Percentiles rank a stretch among this genome's conserved stretches.
Conservation (phyloP, 2,797 vertebrate genomes). For the Esox lucius region DNA sequence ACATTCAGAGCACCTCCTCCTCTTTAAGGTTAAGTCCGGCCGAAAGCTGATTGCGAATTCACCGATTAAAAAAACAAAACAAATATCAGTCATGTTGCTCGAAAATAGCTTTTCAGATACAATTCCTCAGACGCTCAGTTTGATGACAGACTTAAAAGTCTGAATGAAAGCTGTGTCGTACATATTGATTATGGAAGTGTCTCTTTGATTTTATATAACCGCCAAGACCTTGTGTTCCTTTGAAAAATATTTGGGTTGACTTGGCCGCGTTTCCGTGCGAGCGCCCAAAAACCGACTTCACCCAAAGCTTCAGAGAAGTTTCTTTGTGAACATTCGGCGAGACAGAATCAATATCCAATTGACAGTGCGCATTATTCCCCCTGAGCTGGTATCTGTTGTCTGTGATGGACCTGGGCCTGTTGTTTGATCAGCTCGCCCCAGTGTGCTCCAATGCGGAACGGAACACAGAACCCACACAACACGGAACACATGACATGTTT, state of each 20-base stretch:
- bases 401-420: conserved; percentile 15
- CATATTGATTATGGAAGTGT: conserved; percentile 33
- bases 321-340: conserved; percentile 44
- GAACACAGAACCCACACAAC: conserved; percentile 15
- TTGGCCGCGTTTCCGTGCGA: conserved; percentile 58
- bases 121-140: conserved; percentile 24
- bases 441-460: conserved; percentile 21
- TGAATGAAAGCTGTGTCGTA: conserved; percentile 50
- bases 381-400: conserved; percentile 34
- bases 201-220: conserved; percentile 54
- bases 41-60: conserved; percentile 60
- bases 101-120: conserved; percentile 53
- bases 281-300: conserved; percentile 46
- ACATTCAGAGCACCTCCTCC: conserved; percentile 73
- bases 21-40: conserved; percentile 75
- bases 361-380: conserved; percentile 37
- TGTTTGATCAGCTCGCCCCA: conserved; percentile 32
- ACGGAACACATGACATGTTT: background rate
- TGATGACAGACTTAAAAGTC: conserved; percentile 24
- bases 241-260: conserved; percentile 48
- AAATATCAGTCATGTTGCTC: conserved; percentile 50
- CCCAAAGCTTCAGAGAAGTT: conserved; percentile 42
- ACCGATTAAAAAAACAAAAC: conserved; percentile 44
- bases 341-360: conserved; percentile 65
- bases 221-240: conserved; percentile 46